phyloP scores from a whole-genome alignment of 2,113 vertebrate genomes.

The Myotis davidii region DNA sequence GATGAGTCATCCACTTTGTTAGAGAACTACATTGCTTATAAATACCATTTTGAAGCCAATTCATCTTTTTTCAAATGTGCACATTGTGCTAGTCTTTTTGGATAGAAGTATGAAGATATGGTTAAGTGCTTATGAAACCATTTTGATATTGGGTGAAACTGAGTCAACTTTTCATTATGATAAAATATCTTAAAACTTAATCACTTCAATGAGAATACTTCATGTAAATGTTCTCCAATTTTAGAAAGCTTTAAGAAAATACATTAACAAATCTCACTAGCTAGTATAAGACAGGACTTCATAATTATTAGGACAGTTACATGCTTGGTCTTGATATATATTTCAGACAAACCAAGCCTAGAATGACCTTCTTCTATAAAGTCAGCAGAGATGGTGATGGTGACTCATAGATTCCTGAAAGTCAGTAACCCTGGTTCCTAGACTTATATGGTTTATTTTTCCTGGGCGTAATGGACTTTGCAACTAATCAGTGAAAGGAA shows the following conservation, averaged over 20 bases:
- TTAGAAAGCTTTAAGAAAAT: background rate
- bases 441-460: background rate
- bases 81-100: background rate
- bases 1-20: slow-evolving; percentile 16
- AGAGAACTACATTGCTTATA: slow-evolving; percentile 7
- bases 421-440: slow-evolving; percentile 8
- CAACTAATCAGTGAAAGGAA: background rate
- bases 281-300: background rate
- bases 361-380: slow-evolving; percentile 50
- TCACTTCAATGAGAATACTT: background rate
- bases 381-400: background rate
- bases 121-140: background rate
- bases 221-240: background rate
- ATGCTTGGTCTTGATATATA: background rate
- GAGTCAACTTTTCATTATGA: background rate
- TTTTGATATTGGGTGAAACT: slow-evolving; percentile 21
- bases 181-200: slow-evolving; percentile 12
- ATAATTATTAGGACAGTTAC: background rate
- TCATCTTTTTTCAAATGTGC: slow-evolving; percentile 37
- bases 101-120: background rate
- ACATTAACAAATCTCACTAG: background rate
- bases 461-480: background rate
- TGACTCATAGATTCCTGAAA: slow-evolving; percentile 67
- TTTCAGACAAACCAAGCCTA: background rate
- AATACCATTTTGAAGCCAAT: slow-evolving; percentile 32